Evolutionary conservation across 1,140 invertebrate genomes (phyloP).

Genomic region (Cydia fagiglandana): DNA sequence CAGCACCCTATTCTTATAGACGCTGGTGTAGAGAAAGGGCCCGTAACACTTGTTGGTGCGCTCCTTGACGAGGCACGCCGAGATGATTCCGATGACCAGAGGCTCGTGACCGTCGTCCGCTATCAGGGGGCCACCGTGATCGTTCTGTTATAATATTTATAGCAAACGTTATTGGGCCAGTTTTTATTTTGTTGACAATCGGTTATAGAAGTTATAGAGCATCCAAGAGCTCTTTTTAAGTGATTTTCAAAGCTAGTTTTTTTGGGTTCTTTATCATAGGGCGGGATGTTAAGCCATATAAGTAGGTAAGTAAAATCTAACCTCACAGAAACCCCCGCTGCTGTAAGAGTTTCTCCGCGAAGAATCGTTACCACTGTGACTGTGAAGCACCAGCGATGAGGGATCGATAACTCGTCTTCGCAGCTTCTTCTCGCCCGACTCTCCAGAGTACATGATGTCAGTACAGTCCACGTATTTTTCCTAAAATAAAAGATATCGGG

Average conservation of each 20-base stretch:
- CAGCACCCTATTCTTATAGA: slow-evolving; percentile 68
- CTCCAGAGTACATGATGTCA: slow-evolving; percentile 62
- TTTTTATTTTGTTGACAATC: background rate
- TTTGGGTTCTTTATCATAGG: no score
- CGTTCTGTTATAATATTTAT: slow-evolving; percentile 49
- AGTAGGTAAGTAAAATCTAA: slow-evolving; percentile 36
- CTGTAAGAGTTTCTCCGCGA: background rate
- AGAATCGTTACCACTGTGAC: slow-evolving; percentile 53
- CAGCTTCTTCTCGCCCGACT: slow-evolving; percentile 48
- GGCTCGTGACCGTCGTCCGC: slow-evolving; percentile 55
- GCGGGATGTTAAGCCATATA: no score
- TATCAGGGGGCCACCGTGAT: slow-evolving; percentile 64
- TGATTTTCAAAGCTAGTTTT: no score
- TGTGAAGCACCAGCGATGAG: slow-evolving; percentile 57
- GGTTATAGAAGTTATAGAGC: no score
- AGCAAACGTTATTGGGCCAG: background rate
- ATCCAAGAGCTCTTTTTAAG: no score
- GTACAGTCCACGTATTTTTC: slow-evolving; percentile 69
- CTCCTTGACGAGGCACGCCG: slow-evolving; percentile 65
- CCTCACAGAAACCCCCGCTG: slow-evolving; percentile 65
- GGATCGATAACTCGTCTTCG: slow-evolving; percentile 40
- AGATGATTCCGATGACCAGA: slow-evolving; percentile 61
- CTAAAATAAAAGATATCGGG: slow-evolving; percentile 39
- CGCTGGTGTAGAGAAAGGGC: slow-evolving; percentile 68
- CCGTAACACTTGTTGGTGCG: slow-evolving; percentile 67